Conservation (phyloP, 2,888 invertebrate species). For the Thera britannica region DNA sequence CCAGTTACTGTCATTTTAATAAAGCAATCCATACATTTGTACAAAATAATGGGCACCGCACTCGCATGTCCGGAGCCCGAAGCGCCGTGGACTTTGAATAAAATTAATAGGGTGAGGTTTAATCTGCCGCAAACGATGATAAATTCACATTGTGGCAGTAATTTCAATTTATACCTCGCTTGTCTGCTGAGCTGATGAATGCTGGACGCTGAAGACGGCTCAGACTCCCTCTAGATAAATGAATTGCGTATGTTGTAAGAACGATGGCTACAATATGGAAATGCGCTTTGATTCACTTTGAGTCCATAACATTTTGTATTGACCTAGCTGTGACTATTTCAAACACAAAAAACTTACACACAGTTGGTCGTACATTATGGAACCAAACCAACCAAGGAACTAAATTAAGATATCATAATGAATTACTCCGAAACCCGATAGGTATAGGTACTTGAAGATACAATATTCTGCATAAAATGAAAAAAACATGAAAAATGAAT, state of each 20-base stretch:
- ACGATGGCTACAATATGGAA: too few species aligned
- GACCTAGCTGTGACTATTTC: too few species aligned
- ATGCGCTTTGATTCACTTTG: too few species aligned
- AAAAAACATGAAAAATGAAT: too few species aligned
- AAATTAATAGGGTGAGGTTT: slow-evolving; percentile 53
- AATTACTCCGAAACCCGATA: too few species aligned
- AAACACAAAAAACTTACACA: too few species aligned
- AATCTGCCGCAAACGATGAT: slow-evolving; percentile 52
- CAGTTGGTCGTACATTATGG: too few species aligned
- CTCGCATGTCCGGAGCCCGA: slow-evolving; percentile 51
- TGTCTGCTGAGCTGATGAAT: slow-evolving; percentile 42
- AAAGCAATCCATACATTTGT: slow-evolving; percentile 30
- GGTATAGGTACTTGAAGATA: too few species aligned
- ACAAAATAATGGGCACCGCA: slow-evolving; percentile 41
- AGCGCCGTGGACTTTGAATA: slow-evolving; percentile 53
- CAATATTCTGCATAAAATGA: too few species aligned
- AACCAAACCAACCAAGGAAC: too few species aligned
- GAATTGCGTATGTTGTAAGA: background rate
- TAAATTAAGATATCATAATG: too few species aligned
- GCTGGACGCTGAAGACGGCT: slow-evolving; percentile 35
- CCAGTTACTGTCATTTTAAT: slow-evolving; percentile 3
- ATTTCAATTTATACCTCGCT: slow-evolving; percentile 54
- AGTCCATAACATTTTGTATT: too few species aligned
- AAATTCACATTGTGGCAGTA: slow-evolving; percentile 50
- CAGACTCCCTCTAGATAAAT: background rate